These are phyloP conservation scores for Ornithorhynchus anatinus DNA, from an alignment of 2,113 vertebrate genomes.

Conservation along the genomic window DNA sequence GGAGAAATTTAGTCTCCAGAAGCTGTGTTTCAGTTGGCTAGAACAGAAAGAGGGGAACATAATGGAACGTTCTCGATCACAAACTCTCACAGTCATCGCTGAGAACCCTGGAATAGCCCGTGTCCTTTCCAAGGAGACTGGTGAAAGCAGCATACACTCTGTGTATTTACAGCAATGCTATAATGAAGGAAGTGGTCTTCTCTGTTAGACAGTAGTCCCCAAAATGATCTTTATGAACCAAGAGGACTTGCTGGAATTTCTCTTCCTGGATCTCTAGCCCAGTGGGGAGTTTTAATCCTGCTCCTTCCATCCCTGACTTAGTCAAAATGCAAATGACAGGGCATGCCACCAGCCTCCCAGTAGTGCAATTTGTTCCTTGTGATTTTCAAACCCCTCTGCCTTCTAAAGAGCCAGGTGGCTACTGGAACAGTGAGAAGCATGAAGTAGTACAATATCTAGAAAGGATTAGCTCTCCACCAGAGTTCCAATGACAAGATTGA, in stretches of 20 bases:
- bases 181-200: neutral
- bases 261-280: neutral
- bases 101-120: neutral
- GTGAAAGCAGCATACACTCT: neutral
- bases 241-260: neutral
- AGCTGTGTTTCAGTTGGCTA: constrained; percentile 8
- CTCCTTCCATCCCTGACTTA: neutral
- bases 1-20: constrained; percentile 18
- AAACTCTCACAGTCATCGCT: neutral
- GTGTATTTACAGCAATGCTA: neutral
- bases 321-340: neutral
- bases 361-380: neutral
- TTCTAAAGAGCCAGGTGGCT: constrained; percentile 7
- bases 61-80: neutral
- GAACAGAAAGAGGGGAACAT: neutral
- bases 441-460: constrained; percentile 61
- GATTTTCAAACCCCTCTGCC: constrained; percentile 9
- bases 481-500: constrained; percentile 48
- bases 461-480: constrained; percentile 52
- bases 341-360: neutral
- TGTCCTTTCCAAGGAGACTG: neutral
- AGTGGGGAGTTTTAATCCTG: neutral
- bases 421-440: constrained; percentile 7
- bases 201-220: too few relatives aligned
- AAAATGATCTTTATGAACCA: neutral